Percentiles rank a stretch among this genome's conserved stretches.
These are phyloP conservation scores for Thysanoteuthis rhombus DNA, from an alignment of 2,888 invertebrate species.

Conservation along the genomic window DNA sequence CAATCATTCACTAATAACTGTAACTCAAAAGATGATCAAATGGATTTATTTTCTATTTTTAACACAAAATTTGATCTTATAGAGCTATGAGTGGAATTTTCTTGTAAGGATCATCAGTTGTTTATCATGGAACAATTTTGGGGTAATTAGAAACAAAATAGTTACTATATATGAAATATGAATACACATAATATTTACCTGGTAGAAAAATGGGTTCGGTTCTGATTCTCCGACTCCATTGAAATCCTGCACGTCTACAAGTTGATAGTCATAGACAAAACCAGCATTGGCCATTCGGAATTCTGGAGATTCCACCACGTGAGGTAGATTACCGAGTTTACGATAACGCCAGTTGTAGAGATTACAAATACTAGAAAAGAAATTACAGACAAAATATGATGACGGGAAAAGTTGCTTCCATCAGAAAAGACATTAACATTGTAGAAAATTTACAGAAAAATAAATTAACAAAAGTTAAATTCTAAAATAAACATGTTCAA, in stretches of 20 bases:
- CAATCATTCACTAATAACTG: too few relatives aligned
- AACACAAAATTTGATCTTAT: too few relatives aligned
- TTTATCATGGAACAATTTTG: too few relatives aligned
- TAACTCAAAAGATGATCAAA: too few relatives aligned
- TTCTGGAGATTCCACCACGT: slow-evolving; percentile 85
- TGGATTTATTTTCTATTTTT: too few relatives aligned
- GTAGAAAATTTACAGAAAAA: background rate
- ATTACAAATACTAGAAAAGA: slow-evolving; percentile 80
- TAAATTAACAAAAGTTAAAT: background rate
- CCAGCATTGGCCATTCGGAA: slow-evolving; percentile 93
- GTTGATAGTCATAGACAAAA: slow-evolving; percentile 90
- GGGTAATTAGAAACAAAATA: too few relatives aligned
- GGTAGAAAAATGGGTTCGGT: slow-evolving; percentile 98
- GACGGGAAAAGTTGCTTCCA: background rate
- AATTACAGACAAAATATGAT: background rate
- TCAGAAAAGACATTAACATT: background rate
- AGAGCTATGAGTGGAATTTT: too few relatives aligned
- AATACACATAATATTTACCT: slow-evolving; percentile 73
- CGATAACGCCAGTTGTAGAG: slow-evolving; percentile 97
- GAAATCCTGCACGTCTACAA: slow-evolving; percentile 95
- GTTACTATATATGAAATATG: too few relatives aligned
- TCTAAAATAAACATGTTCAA: too few relatives aligned
- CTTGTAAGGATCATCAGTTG: too few relatives aligned
- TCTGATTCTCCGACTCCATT: slow-evolving; percentile 96
- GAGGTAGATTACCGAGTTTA: slow-evolving; percentile 90